These are phyloP conservation scores for Prunella strophiata DNA, from an alignment of 2,797 vertebrate species.

Conservation along the genomic window DNA sequence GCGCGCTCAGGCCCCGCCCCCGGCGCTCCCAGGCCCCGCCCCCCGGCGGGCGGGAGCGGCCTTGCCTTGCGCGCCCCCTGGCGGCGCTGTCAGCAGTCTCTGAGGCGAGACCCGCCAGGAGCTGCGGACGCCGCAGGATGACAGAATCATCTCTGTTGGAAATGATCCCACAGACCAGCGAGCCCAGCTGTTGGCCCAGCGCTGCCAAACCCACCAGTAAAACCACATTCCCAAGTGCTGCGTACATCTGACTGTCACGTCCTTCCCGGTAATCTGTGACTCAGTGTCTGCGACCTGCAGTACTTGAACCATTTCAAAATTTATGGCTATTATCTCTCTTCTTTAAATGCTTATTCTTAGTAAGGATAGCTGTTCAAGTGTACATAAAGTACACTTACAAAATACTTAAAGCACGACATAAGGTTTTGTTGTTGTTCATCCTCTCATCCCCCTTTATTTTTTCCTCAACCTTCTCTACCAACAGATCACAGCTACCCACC, in stretches of 20 bases:
- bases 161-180: no score
- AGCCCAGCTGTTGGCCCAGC: not conserved
- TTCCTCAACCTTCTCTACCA: not conserved
- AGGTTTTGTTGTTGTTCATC: not conserved
- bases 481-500: not conserved
- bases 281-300: not conserved
- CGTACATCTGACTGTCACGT: not conserved
- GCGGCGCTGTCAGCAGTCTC: accelerated
- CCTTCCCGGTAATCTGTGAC: not conserved
- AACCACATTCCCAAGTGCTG: not conserved
- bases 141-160: accelerated
- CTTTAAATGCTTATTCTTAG: not conserved
- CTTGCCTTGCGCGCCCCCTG: not conserved
- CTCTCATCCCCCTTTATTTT: not conserved
- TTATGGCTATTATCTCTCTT: not conserved
- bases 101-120: accelerated
- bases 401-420: not conserved
- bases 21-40: no score
- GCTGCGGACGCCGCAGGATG: not conserved
- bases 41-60: not conserved
- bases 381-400: not conserved
- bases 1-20: no score
- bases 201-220: no score
- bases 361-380: not conserved
- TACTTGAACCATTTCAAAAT: not conserved